phyloP scores from a whole-genome alignment of 2,888 invertebrate genomes.

The Callosobruchus maculatus region DNA sequence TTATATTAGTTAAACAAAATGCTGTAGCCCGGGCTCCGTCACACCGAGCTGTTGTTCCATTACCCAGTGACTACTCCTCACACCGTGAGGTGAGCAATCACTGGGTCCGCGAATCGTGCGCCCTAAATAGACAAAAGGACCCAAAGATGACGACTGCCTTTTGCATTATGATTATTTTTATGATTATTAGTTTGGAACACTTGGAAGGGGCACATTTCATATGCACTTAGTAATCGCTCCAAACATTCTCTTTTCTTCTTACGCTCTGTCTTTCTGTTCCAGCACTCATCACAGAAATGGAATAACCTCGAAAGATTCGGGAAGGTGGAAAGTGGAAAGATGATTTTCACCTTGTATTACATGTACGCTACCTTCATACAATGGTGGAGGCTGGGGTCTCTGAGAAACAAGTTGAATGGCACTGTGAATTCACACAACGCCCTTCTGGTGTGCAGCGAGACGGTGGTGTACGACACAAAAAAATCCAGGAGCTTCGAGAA shows the following conservation, averaged over 20 bases:
- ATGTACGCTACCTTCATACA: slow-evolving; percentile 80
- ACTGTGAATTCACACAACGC: slow-evolving; percentile 45
- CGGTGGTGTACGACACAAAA: slow-evolving; percentile 33
- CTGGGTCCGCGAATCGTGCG: too few relatives aligned
- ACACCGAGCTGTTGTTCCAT: too few relatives aligned
- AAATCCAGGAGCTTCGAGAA: slow-evolving; percentile 52
- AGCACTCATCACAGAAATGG: background rate
- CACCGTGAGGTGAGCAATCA: too few relatives aligned
- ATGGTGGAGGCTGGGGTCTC: slow-evolving; percentile 71
- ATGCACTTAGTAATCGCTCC: too few relatives aligned
- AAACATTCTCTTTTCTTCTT: background rate
- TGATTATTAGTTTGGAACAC: too few relatives aligned
- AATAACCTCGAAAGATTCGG: background rate
- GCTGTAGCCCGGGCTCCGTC: too few relatives aligned
- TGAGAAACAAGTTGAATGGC: slow-evolving; percentile 64
- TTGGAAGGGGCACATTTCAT: too few relatives aligned
- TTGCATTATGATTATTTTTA: too few relatives aligned
- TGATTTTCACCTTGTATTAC: slow-evolving; percentile 79
- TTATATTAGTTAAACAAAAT: too few relatives aligned
- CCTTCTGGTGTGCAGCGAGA: slow-evolving; percentile 40
- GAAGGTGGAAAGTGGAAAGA: slow-evolving; percentile 32
- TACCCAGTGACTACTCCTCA: too few relatives aligned
- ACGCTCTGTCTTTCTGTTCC: background rate
- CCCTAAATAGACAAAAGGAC: too few relatives aligned
- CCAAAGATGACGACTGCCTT: too few relatives aligned